Percentiles rank a stretch among this genome's conserved stretches.
Evolutionary conservation across 1,140 invertebrate species (phyloP).

Genomic region (Scaptodrosophila lebanonensis): DNA sequence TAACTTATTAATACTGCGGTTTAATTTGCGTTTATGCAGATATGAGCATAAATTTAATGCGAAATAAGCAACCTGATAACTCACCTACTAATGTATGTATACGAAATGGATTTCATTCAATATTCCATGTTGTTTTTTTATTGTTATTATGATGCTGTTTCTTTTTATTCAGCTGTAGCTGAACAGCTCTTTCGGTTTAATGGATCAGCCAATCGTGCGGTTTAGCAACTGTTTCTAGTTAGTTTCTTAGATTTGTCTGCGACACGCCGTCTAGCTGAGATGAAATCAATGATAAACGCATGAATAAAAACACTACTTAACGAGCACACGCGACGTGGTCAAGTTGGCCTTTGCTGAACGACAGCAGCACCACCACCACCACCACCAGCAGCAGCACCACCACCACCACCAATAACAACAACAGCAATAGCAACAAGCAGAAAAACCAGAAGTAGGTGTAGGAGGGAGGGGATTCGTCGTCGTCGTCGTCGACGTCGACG

Average conservation of each 20-base stretch:
- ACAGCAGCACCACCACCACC: too few relatives aligned
- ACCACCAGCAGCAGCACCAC: too few relatives aligned
- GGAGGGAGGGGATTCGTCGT: too few relatives aligned
- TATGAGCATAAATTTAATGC: slow-evolving; percentile 66
- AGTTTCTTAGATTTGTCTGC: slow-evolving; percentile 30
- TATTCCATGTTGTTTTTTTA: slow-evolving; percentile 58
- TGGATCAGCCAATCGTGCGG: slow-evolving; percentile 22
- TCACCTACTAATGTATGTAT: slow-evolving; percentile 68
- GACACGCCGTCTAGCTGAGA: slow-evolving; percentile 55
- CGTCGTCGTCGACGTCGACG: too few relatives aligned
- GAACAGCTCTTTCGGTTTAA: slow-evolving; percentile 15
- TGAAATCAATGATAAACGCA: slow-evolving; percentile 23
- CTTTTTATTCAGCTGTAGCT: not conserved
- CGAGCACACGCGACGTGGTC: slow-evolving; percentile 33
- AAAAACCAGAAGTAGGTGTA: too few relatives aligned
- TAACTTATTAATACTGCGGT: slow-evolving; percentile 69
- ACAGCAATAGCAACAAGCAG: too few relatives aligned
- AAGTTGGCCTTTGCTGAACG: too few relatives aligned
- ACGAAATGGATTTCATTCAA: slow-evolving; percentile 54
- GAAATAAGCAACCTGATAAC: slow-evolving; percentile 54
- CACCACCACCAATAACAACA: too few relatives aligned
- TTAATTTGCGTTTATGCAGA: slow-evolving; percentile 74
- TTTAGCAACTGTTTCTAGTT: slow-evolving; percentile 18
- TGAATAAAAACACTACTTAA: slow-evolving; percentile 31
- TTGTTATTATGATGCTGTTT: slow-evolving; percentile 20